Conservation (phyloP, 2,113 vertebrate species). For the Caretta caretta region DNA sequence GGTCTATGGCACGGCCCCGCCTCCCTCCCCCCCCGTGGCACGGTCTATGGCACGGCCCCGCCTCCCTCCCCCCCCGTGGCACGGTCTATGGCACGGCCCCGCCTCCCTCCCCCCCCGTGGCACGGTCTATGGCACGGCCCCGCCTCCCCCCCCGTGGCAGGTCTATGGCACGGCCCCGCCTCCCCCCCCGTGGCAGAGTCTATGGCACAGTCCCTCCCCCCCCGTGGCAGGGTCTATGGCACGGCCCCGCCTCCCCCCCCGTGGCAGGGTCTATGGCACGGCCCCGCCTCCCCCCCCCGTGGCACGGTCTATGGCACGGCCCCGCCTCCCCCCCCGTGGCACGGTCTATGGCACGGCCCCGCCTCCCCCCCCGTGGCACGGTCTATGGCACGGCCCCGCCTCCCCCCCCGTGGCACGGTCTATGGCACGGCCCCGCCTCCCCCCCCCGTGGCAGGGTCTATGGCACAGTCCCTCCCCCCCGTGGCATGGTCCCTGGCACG, state of each 20-base stretch:
- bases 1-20: not conserved
- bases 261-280: not conserved
- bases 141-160: too few species aligned
- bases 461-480: too few species aligned
- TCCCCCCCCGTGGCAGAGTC: too few species aligned
- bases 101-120: not conserved
- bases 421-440: slow-evolving; percentile 20
- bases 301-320: not conserved
- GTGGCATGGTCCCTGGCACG: too few species aligned
- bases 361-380: not conserved
- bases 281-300: not conserved
- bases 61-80: not conserved
- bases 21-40: not conserved
- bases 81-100: not conserved
- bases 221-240: too few species aligned
- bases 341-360: too few species aligned
- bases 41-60: slow-evolving; percentile 5
- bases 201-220: not conserved
- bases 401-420: not conserved
- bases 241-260: not conserved
- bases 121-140: not conserved
- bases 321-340: slow-evolving; percentile 13
- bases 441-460: too few species aligned
- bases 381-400: too few species aligned
- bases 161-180: too few species aligned